Conservation (phyloP, 2,888 invertebrate genomes). For the Lasioglossum leucozonium region DNA sequence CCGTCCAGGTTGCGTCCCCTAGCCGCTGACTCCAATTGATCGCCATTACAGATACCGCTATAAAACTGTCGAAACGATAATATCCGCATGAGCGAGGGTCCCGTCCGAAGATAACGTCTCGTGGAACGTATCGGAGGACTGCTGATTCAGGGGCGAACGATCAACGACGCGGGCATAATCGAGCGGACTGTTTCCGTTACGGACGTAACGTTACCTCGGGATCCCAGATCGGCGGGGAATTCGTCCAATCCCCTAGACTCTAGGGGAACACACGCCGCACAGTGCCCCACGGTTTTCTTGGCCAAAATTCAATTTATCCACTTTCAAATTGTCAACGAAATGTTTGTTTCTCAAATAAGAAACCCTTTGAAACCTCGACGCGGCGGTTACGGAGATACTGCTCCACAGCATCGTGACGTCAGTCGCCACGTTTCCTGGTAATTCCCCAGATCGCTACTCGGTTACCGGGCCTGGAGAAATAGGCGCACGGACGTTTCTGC, state of each 20-base stretch:
- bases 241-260: too few species aligned
- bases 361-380: too few species aligned
- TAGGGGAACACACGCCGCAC: not conserved
- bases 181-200: constrained; percentile 42
- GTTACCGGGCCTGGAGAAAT: constrained; percentile 25
- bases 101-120: constrained; percentile 22
- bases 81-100: constrained; percentile 1
- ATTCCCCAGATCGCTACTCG: not conserved
- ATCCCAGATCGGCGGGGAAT: constrained; percentile 10
- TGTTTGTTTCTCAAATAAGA: too few species aligned
- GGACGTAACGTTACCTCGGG: constrained; percentile 14
- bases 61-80: constrained; percentile 29
- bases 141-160: constrained; percentile 37
- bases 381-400: too few species aligned
- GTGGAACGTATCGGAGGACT: constrained; percentile 13
- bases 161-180: constrained; percentile 6
- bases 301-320: too few species aligned
- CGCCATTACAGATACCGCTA: not conserved
- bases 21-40: not conserved
- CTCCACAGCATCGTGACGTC: too few species aligned
- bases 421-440: too few species aligned
- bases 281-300: too few species aligned
- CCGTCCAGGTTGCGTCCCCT: not conserved
- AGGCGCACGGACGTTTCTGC: constrained; percentile 34
- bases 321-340: too few species aligned